Base-by-base conservation (phyloP, 1,140 invertebrate genomes). In the Gonioctena quinquepunctata region DNA sequence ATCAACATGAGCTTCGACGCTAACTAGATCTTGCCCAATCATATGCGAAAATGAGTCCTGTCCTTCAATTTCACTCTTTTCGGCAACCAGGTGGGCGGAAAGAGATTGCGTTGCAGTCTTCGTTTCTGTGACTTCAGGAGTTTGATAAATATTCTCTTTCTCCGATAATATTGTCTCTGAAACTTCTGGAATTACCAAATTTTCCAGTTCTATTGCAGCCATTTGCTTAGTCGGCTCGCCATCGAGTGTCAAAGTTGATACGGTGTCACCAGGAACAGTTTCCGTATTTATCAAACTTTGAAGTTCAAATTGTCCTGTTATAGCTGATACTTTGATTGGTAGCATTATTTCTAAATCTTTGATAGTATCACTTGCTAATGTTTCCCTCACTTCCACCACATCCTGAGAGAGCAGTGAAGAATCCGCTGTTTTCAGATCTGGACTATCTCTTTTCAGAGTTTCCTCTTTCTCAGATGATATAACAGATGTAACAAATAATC, bases 381-480 rank as follows among this genome's bases (percentile, higher is more conserved):
- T 76, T 74, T 80, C 77, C 22, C 73, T 65, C 27, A 79, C 76
- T 71, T 80, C 54, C 8, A 79, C 72, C 8, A 73, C 77, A 71
- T 80, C 73, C 54, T 80, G 68, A 13, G 78, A 70, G 25, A 70
- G 68, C 16, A 84, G 69, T 66, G 74, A 64, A 6, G 70, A 26
- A 19, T 68, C 73, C 19, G 82, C 83, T 63, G 66, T 69, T 59
- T 68, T 50, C 66, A 81, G 81, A 7, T 68, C 48, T 13, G 77
- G 74, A 78, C 83, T 81, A 62, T 83, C 56, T 59, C 79, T 76
- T 59, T 79, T 71, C 8, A 87, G 73, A 13, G 71, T 33, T 56
- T 72, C 78, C 78, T 89, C 89, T 73, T 86, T 87, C 48, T 88
- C 85, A n/a, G 79, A 84, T 8, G 83, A 49, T 13, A 82, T 84